Conservation (phyloP, 2,797 vertebrate species). For the Ctenopoma kingsleyae region DNA sequence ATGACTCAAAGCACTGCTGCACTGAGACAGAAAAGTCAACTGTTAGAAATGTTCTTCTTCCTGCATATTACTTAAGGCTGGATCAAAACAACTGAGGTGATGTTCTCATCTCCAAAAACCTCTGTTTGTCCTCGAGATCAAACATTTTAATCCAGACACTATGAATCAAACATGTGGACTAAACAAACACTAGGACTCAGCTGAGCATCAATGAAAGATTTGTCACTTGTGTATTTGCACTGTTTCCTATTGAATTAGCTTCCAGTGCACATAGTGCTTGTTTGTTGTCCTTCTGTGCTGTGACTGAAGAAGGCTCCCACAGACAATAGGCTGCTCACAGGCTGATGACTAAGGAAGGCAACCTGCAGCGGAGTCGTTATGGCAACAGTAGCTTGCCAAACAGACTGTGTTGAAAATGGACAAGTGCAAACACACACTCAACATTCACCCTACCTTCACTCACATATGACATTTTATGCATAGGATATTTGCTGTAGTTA, state of each 20-base stretch:
- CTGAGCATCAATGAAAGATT: conserved; percentile 37
- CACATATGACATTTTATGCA: conserved; percentile 79
- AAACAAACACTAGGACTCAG: conserved; percentile 3
- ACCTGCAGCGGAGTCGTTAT: conserved; percentile 82
- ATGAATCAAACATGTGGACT: conserved; percentile 4
- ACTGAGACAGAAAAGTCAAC: background rate
- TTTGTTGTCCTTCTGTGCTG: conserved; percentile 60
- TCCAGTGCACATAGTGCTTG: conserved; percentile 20
- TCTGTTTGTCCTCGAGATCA: background rate
- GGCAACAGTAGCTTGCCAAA: conserved; percentile 83
- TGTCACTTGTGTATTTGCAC: conserved; percentile 16
- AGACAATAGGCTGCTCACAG: conserved; percentile 74
- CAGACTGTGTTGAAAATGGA: conserved; percentile 80
- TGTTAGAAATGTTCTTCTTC: background rate
- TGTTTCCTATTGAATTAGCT: conserved; percentile 14
- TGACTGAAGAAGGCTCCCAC: conserved; percentile 70
- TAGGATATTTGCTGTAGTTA: conserved; percentile 54
- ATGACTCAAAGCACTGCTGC: background rate
- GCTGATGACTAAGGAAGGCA: conserved; percentile 83
- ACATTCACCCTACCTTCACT: conserved; percentile 57
- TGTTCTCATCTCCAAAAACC: background rate
- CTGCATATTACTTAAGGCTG: background rate
- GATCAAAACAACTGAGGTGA: background rate
- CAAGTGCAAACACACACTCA: conserved; percentile 77
- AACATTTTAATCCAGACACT: background rate